phyloP scores from a whole-genome alignment of 2,797 vertebrate genomes.

The Stomatorhinus walkeri region DNA sequence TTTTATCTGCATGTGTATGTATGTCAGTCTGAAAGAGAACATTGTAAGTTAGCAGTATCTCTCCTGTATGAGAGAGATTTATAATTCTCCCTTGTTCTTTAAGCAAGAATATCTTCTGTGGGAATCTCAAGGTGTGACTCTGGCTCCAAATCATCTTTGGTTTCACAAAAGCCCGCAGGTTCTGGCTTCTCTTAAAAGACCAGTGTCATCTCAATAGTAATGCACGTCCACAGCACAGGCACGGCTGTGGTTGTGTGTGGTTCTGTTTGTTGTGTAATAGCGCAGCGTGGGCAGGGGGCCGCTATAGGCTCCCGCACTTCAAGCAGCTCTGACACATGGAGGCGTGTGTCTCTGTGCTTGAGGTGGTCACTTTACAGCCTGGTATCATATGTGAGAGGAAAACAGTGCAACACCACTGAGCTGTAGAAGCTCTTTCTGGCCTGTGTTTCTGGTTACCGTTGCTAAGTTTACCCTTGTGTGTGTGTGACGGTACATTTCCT shows the following conservation, averaged over 20 bases:
- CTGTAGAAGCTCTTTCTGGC: constrained; percentile 21
- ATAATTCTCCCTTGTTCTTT: not conserved
- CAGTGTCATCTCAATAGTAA: not conserved
- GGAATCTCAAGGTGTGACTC: not conserved
- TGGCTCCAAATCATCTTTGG: not conserved
- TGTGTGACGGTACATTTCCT: not conserved
- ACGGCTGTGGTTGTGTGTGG: not conserved
- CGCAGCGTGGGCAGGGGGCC: not conserved
- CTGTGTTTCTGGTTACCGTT: constrained; percentile 55
- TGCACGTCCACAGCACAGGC: not conserved
- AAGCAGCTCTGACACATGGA: not conserved
- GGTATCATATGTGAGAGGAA: constrained; percentile 27
- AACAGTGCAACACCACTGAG: constrained; percentile 26
- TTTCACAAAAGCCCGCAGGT: constrained; percentile 18
- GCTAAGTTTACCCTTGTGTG: constrained; percentile 48
- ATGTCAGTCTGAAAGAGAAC: constrained; percentile 8
- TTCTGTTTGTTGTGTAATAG: not conserved
- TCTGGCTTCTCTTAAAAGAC: constrained; percentile 18
- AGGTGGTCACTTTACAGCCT: constrained; percentile 12
- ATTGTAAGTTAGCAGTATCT: not conserved
- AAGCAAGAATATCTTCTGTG: not conserved
- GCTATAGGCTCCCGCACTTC: not conserved
- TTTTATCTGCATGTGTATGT: constrained; percentile 35
- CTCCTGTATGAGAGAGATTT: not conserved
- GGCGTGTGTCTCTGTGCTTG: not conserved